Percentiles rank a stretch among this genome's conserved stretches.
Evolutionary conservation across 1,140 invertebrate species (phyloP).

Genomic region (Heliconius melpomene): DNA sequence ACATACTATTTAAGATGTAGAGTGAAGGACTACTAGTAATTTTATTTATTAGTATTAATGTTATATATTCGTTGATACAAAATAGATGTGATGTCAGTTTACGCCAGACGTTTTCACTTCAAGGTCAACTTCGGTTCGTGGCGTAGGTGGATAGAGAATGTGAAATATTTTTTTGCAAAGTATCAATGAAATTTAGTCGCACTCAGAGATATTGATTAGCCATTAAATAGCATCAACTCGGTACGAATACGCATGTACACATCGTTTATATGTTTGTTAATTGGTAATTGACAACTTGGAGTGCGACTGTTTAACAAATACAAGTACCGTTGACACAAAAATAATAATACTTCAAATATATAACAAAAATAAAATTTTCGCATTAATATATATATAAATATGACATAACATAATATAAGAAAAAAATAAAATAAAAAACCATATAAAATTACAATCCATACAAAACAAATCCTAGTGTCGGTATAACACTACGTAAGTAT

Average conservation of each 20-base stretch:
- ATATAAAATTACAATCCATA: background rate
- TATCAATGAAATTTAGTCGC: background rate
- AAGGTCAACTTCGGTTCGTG: background rate
- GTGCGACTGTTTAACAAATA: background rate
- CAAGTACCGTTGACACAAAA: background rate
- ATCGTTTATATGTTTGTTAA: background rate
- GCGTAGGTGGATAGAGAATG: background rate
- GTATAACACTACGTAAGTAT: background rate
- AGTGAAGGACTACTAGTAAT: too few species aligned
- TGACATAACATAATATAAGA: background rate
- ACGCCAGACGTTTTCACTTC: conserved; percentile 12
- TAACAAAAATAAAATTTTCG: too few species aligned
- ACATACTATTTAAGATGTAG: too few species aligned
- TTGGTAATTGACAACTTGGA: background rate
- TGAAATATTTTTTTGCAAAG: background rate
- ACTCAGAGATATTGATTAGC: background rate
- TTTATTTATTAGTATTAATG: too few species aligned
- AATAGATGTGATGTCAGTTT: conserved; percentile 14
- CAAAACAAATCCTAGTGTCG: background rate
- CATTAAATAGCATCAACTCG: background rate
- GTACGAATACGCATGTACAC: too few species aligned
- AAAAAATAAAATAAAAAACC: background rate
- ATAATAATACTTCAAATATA: background rate
- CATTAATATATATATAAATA: background rate
- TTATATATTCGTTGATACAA: background rate